Evolutionary conservation across 2,888 invertebrate species (phyloP).

Genomic region (Panorpa germanica): DNA sequence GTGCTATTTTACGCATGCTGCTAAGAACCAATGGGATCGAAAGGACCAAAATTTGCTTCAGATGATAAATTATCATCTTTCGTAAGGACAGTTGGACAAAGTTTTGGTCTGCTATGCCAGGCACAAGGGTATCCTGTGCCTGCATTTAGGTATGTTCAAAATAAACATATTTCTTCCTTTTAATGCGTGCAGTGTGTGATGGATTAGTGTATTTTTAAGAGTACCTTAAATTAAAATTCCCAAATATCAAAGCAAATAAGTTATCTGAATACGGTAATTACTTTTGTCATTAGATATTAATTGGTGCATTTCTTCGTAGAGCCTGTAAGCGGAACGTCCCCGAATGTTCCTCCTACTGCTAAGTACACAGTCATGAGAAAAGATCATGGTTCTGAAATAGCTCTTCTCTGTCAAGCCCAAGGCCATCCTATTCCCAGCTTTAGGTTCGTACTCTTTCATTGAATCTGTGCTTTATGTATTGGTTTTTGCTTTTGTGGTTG

Average conservation of each 20-base stretch:
- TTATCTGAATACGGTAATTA: too few species aligned
- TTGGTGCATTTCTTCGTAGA: constrained; percentile 18
- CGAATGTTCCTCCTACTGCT: constrained; percentile 31
- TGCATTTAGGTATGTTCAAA: constrained; percentile 47
- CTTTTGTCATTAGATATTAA: too few species aligned
- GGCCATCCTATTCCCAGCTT: constrained; percentile 40
- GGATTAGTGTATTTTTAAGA: not conserved
- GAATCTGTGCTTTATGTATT: too few species aligned
- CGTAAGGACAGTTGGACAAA: constrained; percentile 31
- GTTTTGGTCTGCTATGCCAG: constrained; percentile 45
- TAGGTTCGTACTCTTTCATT: constrained; percentile 42
- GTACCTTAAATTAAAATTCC: constrained; percentile 4
- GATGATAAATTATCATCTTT: constrained; percentile 37
- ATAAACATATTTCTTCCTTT: not conserved
- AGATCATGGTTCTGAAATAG: constrained; percentile 23
- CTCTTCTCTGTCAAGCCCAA: constrained; percentile 32
- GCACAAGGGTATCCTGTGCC: constrained; percentile 53
- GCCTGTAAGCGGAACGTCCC: constrained; percentile 28
- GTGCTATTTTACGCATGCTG: too few species aligned
- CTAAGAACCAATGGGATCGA: constrained; percentile 41
- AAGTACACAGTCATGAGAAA: constrained; percentile 28
- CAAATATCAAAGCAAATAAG: too few species aligned
- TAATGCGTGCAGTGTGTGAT: not conserved
- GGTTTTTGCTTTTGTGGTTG: too few species aligned
- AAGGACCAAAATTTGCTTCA: constrained; percentile 34